Percentiles rank a stretch among this genome's conserved stretches.
These are phyloP conservation scores for Drosophila triauraria DNA, from an alignment of 1,140 invertebrate genomes.

Conservation along the genomic window DNA sequence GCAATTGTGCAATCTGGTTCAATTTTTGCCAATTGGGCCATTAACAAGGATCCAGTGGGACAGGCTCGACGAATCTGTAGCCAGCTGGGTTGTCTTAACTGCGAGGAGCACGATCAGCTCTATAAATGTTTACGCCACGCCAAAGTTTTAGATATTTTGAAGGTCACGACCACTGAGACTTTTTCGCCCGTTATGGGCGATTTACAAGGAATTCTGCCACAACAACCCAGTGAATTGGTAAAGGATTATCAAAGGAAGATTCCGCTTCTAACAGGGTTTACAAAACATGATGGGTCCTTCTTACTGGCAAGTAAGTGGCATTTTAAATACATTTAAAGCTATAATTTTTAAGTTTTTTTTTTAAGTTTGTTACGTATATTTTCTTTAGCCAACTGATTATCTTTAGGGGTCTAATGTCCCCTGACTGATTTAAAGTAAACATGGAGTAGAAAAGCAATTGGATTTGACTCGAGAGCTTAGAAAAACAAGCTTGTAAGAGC, in stretches of 20 bases:
- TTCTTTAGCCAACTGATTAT: too few species aligned
- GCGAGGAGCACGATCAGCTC: constrained; percentile 33
- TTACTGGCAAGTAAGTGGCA: constrained; percentile 67
- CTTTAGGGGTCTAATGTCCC: too few species aligned
- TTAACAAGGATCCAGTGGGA: constrained; percentile 50
- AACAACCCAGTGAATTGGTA: constrained; percentile 51
- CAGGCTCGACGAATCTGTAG: constrained; percentile 65
- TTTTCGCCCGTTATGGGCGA: constrained; percentile 72
- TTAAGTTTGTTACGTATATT: too few species aligned
- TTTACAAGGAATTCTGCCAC: constrained; percentile 63
- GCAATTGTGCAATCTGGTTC: constrained; percentile 82
- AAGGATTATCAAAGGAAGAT: constrained; percentile 41
- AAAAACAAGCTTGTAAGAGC: too few species aligned
- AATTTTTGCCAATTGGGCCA: constrained; percentile 72
- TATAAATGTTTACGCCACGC: constrained; percentile 53
- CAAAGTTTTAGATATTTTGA: constrained; percentile 52
- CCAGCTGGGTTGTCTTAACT: constrained; percentile 49
- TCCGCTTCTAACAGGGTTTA: constrained; percentile 77
- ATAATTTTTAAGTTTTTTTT: too few species aligned
- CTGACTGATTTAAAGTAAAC: too few species aligned
- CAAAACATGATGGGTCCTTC: constrained; percentile 81
- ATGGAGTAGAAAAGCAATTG: too few species aligned
- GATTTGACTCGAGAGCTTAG: too few species aligned
- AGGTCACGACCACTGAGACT: constrained; percentile 50
- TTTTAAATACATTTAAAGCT: too few species aligned